These are phyloP conservation scores for Holacanthus passer DNA, from an alignment of 2,113 vertebrate species.

Conservation along the genomic window DNA sequence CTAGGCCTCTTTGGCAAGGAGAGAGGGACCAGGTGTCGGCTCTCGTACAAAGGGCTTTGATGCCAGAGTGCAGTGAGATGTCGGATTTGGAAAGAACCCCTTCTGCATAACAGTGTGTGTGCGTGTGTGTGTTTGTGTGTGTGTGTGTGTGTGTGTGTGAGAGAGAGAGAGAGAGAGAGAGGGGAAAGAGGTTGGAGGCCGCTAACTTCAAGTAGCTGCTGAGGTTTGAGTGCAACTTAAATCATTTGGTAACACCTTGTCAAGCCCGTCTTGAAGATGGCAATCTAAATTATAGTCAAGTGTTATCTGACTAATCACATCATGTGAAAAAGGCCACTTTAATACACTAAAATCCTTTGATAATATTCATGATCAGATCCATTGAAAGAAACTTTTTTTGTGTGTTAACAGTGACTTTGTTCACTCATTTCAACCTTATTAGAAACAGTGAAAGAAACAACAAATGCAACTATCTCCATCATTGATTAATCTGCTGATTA, in stretches of 20 bases:
- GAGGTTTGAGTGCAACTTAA: slow-evolving; percentile 29
- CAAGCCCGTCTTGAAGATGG: slow-evolving; percentile 9
- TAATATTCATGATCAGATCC: background rate
- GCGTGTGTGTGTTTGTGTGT: slow-evolving; percentile 2
- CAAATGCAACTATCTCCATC: too few relatives aligned
- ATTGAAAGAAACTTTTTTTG: background rate
- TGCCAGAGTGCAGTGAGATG: slow-evolving; percentile 71
- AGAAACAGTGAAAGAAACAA: too few relatives aligned
- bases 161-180: slow-evolving; percentile 8
- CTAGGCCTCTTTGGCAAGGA: slow-evolving; percentile 77
- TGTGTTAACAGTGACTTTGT: background rate
- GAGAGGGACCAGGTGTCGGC: slow-evolving; percentile 79
- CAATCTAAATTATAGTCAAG: slow-evolving; percentile 13
- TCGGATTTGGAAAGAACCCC: slow-evolving; percentile 63
- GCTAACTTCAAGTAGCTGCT: slow-evolving; percentile 27
- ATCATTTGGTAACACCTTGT: slow-evolving; percentile 19
- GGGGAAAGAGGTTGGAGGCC: slow-evolving; percentile 4
- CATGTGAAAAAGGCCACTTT: slow-evolving; percentile 14
- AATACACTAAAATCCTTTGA: background rate
- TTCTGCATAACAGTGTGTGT: slow-evolving; percentile 59
- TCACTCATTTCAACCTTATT: too few relatives aligned
- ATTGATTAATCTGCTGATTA: too few relatives aligned
- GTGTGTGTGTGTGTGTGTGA: background rate
- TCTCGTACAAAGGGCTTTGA: slow-evolving; percentile 74
- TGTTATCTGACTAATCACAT: background rate